Base-by-base conservation (phyloP, 2,113 vertebrate genomes). In the Galbula dea region DNA sequence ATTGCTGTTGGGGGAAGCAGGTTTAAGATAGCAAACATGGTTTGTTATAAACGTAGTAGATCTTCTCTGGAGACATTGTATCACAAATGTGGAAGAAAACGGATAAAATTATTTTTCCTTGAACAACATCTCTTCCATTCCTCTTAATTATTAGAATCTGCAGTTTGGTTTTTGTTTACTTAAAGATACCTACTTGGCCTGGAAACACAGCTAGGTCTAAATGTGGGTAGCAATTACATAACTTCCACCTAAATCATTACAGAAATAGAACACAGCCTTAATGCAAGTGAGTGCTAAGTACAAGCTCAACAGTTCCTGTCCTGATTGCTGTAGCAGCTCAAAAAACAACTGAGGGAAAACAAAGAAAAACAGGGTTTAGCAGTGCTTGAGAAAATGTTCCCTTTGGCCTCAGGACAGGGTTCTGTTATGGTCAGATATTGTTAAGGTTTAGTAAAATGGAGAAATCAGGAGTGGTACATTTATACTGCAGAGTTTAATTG, bases 291-390 rank as follows among this genome's bases (percentile, higher is more conserved):
- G 54, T 65, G 36, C 26, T 51, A 32, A 68, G 15, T 5, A 45
- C 72, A 82, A 65, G 85, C 51, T 34, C 90, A 91, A 78, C 73
- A 94, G 92, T 86, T 94, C 92, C 83, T 90, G 87, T 89, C 79
- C 82, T 83, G 84, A 71, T 29, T 52, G 85, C 57, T 93, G 59
- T 26, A 77, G 85, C 52, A 86, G 84, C 52, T 91, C 74, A 54
- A 45, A 80, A 86, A 84, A 66, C 1, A 68, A 7, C 71, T 6
- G 63, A 83, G 24, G 7, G 54, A 89, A 93, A 87, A 16, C 63
- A 94, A 91, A 85, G 63, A 3, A 67, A 94, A 73, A 10, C 16
- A 29, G 57, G 83, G 32, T 79, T 62, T 62, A 88, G 16, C 26
- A 69, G 43, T 0, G 0, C 71, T 94, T 48, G 75, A 86, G 85